Percentiles rank a stretch among this genome's conserved stretches.
phyloP scores from a whole-genome alignment of 2,113 vertebrate genomes.

The Galemys pyrenaicus region DNA sequence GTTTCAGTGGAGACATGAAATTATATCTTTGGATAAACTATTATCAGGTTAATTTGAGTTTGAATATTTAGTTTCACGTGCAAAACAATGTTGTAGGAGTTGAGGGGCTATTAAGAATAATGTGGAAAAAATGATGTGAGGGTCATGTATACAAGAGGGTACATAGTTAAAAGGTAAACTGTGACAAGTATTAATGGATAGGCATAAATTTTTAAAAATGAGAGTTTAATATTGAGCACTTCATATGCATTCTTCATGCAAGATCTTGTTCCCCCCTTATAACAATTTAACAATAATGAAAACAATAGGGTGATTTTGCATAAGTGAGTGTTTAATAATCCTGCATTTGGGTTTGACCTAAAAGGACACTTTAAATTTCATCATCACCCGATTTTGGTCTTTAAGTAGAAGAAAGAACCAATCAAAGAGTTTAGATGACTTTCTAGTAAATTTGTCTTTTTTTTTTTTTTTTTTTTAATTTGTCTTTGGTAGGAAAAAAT shows the following conservation, averaged over 20 bases:
- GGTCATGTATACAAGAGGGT: not conserved
- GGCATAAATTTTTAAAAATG: not conserved
- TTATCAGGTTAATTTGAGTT: conserved; percentile 8
- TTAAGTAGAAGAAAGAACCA: not conserved
- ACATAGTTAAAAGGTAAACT: not conserved
- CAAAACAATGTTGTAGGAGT: not conserved
- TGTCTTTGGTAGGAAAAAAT: not conserved
- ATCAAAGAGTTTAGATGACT: not conserved
- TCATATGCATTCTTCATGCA: not conserved
- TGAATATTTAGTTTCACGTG: not conserved
- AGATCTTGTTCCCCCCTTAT: not conserved
- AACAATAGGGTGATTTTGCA: too few relatives aligned
- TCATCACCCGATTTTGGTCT: not conserved
- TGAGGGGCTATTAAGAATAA: not conserved
- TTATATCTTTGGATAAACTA: conserved; percentile 30
- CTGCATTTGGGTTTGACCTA: conserved; percentile 37
- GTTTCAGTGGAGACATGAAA: not conserved
- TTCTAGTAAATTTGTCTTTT: not conserved
- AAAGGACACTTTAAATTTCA: conserved; percentile 2
- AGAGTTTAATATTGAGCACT: not conserved
- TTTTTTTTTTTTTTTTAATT: too few relatives aligned
- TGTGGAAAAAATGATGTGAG: not conserved
- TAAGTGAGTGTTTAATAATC: not conserved
- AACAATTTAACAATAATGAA: not conserved
- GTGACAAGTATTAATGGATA: not conserved